phyloP scores from a whole-genome alignment of 1,140 invertebrate genomes.

The Diachasmimorpha longicaudata region DNA sequence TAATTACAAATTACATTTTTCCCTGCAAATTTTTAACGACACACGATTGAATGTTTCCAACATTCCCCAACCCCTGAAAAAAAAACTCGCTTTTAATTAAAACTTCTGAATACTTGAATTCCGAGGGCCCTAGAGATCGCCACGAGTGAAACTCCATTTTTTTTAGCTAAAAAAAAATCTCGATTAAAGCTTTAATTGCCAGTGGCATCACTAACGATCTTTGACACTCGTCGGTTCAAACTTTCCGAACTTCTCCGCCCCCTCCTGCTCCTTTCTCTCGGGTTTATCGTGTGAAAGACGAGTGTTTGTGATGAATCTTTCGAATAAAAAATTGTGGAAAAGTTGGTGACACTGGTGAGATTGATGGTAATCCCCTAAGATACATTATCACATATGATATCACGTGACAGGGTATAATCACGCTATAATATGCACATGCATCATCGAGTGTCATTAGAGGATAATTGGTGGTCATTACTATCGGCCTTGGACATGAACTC shows the following conservation, averaged over 20 bases:
- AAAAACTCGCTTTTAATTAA: not conserved
- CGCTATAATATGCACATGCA: conserved; percentile 15
- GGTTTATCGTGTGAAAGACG: not conserved
- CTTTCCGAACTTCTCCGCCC: not conserved
- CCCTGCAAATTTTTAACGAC: not conserved
- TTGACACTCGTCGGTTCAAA: not conserved
- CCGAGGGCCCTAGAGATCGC: not conserved
- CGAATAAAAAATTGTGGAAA: not conserved
- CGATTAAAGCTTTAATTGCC: conserved; percentile 23
- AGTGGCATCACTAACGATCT: conserved; percentile 10
- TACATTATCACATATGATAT: conserved; percentile 17
- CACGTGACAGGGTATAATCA: conserved; percentile 25
- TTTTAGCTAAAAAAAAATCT: conserved; percentile 4
- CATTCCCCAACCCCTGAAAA: not conserved
- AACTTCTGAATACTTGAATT: not conserved
- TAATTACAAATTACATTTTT: not conserved
- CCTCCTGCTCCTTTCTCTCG: not conserved
- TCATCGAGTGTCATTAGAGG: conserved; percentile 33
- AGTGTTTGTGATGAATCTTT: not conserved
- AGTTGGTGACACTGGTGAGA: too few species aligned
- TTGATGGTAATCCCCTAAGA: not conserved
- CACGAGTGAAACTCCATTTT: not conserved
- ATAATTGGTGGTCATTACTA: conserved; percentile 33
- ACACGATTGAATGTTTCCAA: not conserved
- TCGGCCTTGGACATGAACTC: conserved; percentile 26